These are phyloP conservation scores for Anseranas semipalmata DNA, from an alignment of 2,113 vertebrate species.

Conservation along the genomic window DNA sequence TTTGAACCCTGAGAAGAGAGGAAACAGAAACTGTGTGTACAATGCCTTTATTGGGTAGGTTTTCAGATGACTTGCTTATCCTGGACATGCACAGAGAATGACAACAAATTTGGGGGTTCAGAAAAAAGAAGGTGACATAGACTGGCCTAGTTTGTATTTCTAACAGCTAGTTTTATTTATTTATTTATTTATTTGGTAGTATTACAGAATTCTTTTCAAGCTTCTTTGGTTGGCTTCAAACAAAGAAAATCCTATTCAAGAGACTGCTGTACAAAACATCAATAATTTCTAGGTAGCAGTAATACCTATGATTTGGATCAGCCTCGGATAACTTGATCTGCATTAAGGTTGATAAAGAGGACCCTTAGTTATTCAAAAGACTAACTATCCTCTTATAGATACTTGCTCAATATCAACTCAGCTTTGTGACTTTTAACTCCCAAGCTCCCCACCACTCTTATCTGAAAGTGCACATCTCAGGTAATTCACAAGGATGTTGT, in stretches of 20 bases:
- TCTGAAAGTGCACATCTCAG: background rate
- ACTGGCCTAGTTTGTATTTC: background rate
- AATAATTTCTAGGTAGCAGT: background rate
- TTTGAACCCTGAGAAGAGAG: background rate
- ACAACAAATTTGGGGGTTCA: background rate
- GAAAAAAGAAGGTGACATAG: background rate
- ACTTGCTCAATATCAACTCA: background rate
- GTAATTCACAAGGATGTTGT: accelerated
- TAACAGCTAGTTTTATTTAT: background rate
- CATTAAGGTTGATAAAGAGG: background rate
- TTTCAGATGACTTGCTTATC: background rate
- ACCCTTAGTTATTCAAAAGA: background rate
- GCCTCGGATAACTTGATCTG: background rate
- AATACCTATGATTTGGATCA: background rate
- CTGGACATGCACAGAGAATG: background rate
- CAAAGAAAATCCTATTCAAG: background rate
- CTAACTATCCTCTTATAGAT: background rate
- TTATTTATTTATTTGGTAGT: too few relatives aligned
- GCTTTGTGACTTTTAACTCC: background rate
- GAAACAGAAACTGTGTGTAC: background rate
- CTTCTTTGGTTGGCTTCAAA: background rate
- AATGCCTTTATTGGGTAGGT: background rate
- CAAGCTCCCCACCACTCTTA: background rate
- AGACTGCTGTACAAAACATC: background rate
- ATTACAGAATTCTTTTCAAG: background rate